Percentiles rank a stretch among this genome's conserved stretches.
Evolutionary conservation across 2,888 invertebrate species (phyloP).

Genomic region (Caradrina kadenii): DNA sequence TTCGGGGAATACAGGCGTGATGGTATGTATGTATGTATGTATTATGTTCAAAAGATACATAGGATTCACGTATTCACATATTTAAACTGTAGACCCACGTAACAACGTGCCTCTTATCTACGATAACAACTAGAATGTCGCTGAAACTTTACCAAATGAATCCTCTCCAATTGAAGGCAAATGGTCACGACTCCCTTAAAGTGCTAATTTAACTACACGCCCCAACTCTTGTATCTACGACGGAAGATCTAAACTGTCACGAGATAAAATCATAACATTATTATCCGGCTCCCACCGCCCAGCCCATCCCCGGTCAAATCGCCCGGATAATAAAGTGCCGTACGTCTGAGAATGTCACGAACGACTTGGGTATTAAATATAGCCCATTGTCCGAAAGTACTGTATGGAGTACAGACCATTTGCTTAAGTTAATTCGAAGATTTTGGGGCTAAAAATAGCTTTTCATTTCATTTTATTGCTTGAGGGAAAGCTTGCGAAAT

Average conservation of each 20-base stretch:
- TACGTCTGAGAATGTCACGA: constrained; percentile 46
- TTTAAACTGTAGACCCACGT: no score
- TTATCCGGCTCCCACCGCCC: constrained; percentile 2
- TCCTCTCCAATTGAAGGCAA: background rate
- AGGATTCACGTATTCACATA: no score
- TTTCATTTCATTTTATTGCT: constrained; percentile 20
- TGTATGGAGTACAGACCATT: constrained; percentile 14
- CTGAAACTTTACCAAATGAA: background rate
- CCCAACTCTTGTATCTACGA: constrained; percentile 8
- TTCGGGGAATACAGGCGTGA: no score
- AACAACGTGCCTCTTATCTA: no score
- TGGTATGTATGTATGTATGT: no score
- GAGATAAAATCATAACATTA: constrained; percentile 29
- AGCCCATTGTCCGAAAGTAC: constrained; percentile 28
- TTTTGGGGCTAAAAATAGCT: constrained; percentile 3
- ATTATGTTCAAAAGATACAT: no score
- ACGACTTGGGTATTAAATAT: constrained; percentile 44
- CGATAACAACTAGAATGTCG: background rate
- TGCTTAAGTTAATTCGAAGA: constrained; percentile 25
- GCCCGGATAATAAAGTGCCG: constrained; percentile 17
- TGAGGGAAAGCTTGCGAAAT: constrained; percentile 1
- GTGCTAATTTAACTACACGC: background rate
- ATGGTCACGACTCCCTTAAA: background rate
- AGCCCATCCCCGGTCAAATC: constrained; percentile 8
- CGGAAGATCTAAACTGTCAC: constrained; percentile 17